Conservation (phyloP, 2,113 vertebrate species). For the Syngnathus floridae region DNA sequence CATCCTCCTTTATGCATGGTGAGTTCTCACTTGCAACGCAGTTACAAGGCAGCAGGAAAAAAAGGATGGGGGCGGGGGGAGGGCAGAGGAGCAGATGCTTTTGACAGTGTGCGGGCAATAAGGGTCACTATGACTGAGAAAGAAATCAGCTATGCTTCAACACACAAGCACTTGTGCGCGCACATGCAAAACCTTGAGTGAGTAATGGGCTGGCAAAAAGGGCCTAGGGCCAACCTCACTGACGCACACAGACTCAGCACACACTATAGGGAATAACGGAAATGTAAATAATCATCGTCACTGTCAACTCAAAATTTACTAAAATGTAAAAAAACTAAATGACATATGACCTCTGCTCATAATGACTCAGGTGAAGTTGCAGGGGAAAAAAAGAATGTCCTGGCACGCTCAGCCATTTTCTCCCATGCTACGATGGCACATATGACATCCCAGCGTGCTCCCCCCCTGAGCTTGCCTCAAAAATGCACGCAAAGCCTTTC, state of each 20-base stretch:
- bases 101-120: slow-evolving; percentile 59
- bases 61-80: slow-evolving; percentile 2
- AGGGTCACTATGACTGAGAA: slow-evolving; percentile 47
- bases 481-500: slow-evolving; percentile 58
- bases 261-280: slow-evolving; percentile 37
- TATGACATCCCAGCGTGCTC: slow-evolving; percentile 48
- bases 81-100: slow-evolving; percentile 48
- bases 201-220: slow-evolving; percentile 58
- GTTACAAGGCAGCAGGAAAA: slow-evolving; percentile 15
- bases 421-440: slow-evolving; percentile 43
- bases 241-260: slow-evolving; percentile 24
- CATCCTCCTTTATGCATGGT: not conserved
- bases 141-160: slow-evolving; percentile 52
- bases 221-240: slow-evolving; percentile 39
- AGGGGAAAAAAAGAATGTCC: not conserved
- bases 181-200: slow-evolving; percentile 42
- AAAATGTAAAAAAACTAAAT: slow-evolving; percentile 1
- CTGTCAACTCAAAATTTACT: slow-evolving; percentile 15
- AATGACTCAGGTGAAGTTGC: slow-evolving; percentile 24
- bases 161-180: slow-evolving; percentile 29
- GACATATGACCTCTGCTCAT: slow-evolving; percentile 10
- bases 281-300: slow-evolving; percentile 26
- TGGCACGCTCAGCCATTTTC: slow-evolving; percentile 30
- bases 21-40: not conserved
- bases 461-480: slow-evolving; percentile 38